These are phyloP conservation scores for Tichodroma muraria DNA, from an alignment of 2,113 vertebrate genomes.

Conservation along the genomic window DNA sequence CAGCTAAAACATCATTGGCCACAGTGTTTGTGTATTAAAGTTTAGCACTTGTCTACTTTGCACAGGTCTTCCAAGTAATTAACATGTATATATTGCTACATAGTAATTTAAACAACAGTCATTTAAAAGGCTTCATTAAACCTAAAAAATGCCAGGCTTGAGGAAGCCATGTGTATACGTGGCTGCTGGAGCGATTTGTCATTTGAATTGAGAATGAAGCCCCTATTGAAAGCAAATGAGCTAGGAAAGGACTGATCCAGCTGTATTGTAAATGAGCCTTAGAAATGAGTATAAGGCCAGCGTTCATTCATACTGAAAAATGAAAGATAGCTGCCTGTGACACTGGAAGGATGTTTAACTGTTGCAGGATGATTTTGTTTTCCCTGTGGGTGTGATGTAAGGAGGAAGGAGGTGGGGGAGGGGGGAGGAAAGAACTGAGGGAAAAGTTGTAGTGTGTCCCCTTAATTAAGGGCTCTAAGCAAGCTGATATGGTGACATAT, in stretches of 20 bases:
- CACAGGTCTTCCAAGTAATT: neutral
- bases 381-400: neutral
- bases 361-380: neutral
- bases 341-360: neutral
- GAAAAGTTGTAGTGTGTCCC: neutral
- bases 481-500: neutral
- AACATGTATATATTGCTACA: neutral
- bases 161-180: neutral
- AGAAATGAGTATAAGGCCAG: neutral
- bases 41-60: neutral
- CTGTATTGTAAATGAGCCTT: neutral
- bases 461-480: neutral
- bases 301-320: neutral
- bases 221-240: neutral
- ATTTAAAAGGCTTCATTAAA: neutral
- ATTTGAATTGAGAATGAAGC: neutral
- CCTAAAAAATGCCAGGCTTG: neutral
- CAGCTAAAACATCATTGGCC: neutral
- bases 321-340: neutral
- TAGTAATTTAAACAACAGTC: neutral
- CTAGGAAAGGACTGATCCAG: neutral
- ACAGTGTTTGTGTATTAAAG: neutral
- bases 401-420: rapidly evolving
- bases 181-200: neutral
- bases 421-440: neutral